Percentiles rank a stretch among this genome's conserved stretches.
Evolutionary conservation across 2,888 invertebrate genomes (phyloP).

Genomic region (Drosophila affinis): DNA sequence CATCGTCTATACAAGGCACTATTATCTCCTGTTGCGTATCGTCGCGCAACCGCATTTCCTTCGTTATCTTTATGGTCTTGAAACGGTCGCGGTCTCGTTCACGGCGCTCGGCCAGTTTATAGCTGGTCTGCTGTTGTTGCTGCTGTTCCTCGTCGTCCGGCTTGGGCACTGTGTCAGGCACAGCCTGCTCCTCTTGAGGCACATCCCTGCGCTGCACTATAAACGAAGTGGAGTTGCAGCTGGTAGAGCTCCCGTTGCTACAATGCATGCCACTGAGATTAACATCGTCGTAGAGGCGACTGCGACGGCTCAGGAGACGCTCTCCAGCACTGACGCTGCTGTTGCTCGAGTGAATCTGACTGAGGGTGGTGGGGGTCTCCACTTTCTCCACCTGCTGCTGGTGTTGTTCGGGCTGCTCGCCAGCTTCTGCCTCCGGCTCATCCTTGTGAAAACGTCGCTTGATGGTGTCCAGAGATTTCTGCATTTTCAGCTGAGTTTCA

Average conservation of each 20-base stretch:
- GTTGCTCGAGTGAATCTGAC: conserved; percentile 46
- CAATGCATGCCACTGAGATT: conserved; percentile 73
- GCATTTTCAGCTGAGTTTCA: conserved; percentile 82
- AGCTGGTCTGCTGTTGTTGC: conserved; percentile 33
- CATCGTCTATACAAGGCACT: conserved; percentile 83
- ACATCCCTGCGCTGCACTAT: conserved; percentile 62
- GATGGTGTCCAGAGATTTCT: conserved; percentile 82
- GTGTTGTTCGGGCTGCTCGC: conserved; percentile 27
- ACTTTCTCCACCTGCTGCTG: conserved; percentile 17
- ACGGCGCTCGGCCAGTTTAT: conserved; percentile 74
- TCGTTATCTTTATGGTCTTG: conserved; percentile 83
- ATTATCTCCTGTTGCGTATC: conserved; percentile 68
- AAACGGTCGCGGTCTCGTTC: conserved; percentile 83
- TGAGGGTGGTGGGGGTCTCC: conserved; percentile 38
- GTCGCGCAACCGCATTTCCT: conserved; percentile 59
- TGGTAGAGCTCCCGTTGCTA: conserved; percentile 47
- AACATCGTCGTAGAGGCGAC: conserved; percentile 83
- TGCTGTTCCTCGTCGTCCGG: conserved; percentile 19
- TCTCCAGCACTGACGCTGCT: conserved; percentile 62
- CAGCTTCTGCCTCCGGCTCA: conserved; percentile 44
- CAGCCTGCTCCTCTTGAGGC: conserved; percentile 40
- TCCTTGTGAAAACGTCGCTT: conserved; percentile 80
- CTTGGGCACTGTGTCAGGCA: conserved; percentile 21
- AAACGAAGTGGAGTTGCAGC: conserved; percentile 75
- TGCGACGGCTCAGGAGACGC: conserved; percentile 82